Percentiles rank a stretch among this genome's conserved stretches.
Conservation (phyloP, 2,888 invertebrate species). For the Alviniconcha strummeri region DNA sequence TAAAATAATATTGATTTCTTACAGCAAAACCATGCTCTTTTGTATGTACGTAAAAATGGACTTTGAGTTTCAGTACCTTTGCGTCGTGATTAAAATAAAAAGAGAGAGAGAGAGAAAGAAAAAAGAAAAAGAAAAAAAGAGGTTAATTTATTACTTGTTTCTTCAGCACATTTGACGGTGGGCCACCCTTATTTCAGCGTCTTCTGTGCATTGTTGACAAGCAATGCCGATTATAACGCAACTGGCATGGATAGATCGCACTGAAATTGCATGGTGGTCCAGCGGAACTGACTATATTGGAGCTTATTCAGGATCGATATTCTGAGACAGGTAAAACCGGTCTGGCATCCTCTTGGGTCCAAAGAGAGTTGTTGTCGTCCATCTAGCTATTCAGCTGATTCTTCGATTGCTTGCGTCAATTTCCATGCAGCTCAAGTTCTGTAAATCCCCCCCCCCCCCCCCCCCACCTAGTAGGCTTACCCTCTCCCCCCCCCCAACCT, state of each 20-base stretch:
- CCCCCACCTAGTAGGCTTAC: not conserved
- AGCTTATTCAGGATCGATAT: not conserved
- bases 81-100: too few relatives aligned
- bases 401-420: not conserved
- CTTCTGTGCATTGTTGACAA: not conserved
- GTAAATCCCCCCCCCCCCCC: too few relatives aligned
- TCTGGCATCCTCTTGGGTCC: not conserved
- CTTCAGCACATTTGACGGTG: too few relatives aligned
- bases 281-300: too few relatives aligned
- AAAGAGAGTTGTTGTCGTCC: not conserved
- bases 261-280: not conserved
- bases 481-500: not conserved
- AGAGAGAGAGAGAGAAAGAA: too few relatives aligned
- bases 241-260: not conserved
- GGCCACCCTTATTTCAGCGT: not conserved
- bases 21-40: too few relatives aligned
- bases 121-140: too few relatives aligned
- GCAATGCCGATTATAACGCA: not conserved
- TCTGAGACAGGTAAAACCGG: conserved; percentile 2
- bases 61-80: too few relatives aligned
- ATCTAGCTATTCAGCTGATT: not conserved
- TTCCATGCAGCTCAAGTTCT: too few relatives aligned
- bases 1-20: too few relatives aligned
- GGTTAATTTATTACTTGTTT: too few relatives aligned
- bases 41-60: too few relatives aligned